Evolutionary conservation across 2,888 invertebrate genomes (phyloP), one percentile per base, ranked within the genome.

Genomic region (Bedellia somnulentella): DNA sequence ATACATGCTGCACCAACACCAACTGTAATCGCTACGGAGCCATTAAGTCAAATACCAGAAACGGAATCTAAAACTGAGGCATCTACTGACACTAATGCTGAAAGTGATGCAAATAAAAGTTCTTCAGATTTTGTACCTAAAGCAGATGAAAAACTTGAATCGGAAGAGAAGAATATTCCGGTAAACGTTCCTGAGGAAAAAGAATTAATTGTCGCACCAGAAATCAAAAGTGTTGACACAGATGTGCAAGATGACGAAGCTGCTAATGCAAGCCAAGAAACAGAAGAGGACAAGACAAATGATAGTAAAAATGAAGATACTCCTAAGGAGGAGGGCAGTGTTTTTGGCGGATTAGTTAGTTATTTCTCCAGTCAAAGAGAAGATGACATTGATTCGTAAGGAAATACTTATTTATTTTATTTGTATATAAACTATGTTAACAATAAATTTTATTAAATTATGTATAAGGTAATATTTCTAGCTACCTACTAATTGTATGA

Each of bases 281-380:
- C 17, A 40, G 30, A 30, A 12, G 45, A 46, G 6, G 44, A 47
- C 10, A 42, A 53, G 2, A 57, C 63, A 2, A 17, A 5, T 8
- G 15, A 36, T n/a, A n/a, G n/a, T n/a, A n/a, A n/a, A n/a, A n/a
- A n/a, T 23, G 29, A 38, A 31, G 14, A 39, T 29, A 32, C 64
- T 30, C 59, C 35, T 60, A 73, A 44, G 67, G 82, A 81, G 35
- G 81, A 80, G 40, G 78, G 80, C 38, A 84, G 90, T 28, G 92
- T 91, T 53, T 93, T 93, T 60, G 92, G 92, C 22, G 93, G 93
- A 3, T 80, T 93, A 46, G 93, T 93, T 35, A 92, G 91, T 57
- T 93, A 93, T 70, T 93, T 93, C 66, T 92, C 92, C 44, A 91
- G 91, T 53, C 93, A 93, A 62, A 83, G 83, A 43, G 88, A 92